Base-by-base conservation (phyloP, 2,888 invertebrate species). In the Bombylius discolor region DNA sequence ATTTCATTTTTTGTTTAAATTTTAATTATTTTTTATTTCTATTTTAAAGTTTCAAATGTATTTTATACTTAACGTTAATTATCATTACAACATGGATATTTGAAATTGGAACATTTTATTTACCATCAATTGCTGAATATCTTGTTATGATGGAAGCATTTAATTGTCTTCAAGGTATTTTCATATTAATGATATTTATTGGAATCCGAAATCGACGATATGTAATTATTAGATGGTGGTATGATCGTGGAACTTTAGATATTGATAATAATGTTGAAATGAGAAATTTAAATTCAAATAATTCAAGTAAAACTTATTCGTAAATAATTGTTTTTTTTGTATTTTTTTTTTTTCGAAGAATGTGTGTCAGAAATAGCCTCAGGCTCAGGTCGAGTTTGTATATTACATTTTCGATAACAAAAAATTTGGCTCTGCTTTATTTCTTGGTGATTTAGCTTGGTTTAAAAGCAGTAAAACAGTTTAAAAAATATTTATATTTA, bases 41-140 rank as follows among this genome's bases (percentile, higher is more conserved):
- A 42, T 55, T 47, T 23, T 42, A 56, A 65, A 74, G 73, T 55
- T 69, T 72, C 31, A 71, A 69, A 58, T 72, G 71, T 58, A 69
- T 71, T 1, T 66, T 68, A 33, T 62, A 82, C 46, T 74, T 87
- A 7, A 83, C 82, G 55, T 73, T 81, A 58, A 78, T 85, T 59
- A 83, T 85, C 80, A 82, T 84, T 0, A 71, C 84, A 9, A 83
- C 83, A 52, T 87, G 86, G 87, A 76, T 81, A 39, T 76, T 85
- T 68, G 86, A 87, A 69, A 76, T 85, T 60, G 77, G 85, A 0
- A 84, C 85, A 0, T 85, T 52, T 52, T 73, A 74, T 69, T 69
- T 69, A 13, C 68, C 70, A 13, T 67, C 68, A 9, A 66, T 64
- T 5, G 65, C 65, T 53, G 64, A 65, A 56, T 65, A 64, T n/a